Evolutionary conservation across 2,888 invertebrate species (phyloP).

Genomic region (Syritta pipiens): DNA sequence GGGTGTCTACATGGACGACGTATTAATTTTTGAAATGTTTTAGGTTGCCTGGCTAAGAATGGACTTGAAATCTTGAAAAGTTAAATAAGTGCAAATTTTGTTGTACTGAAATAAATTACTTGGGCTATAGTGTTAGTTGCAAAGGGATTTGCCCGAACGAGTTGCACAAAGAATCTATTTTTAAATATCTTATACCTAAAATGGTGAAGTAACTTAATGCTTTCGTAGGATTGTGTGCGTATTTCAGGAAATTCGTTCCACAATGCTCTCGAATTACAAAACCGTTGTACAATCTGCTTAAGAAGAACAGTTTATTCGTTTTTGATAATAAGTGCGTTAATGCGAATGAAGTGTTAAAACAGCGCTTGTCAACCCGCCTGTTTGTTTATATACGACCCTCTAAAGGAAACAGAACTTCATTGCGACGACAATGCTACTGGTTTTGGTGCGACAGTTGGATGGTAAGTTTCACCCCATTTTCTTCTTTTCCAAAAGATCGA

Average conservation of each 20-base stretch:
- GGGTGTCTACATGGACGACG: constrained; percentile 41
- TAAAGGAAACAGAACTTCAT: constrained; percentile 72
- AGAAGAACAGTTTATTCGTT: constrained; percentile 41
- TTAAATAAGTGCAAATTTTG: constrained; percentile 3
- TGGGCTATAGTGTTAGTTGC: constrained; percentile 26
- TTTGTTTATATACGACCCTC: constrained; percentile 72
- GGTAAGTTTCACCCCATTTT: constrained; percentile 71
- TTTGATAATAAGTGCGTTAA: constrained; percentile 33
- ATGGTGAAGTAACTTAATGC: constrained; percentile 26
- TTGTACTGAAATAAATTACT: constrained; percentile 10
- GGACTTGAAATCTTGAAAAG: background rate
- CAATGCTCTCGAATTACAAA: constrained; percentile 70
- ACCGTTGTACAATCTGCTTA: constrained; percentile 72
- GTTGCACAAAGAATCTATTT: constrained; percentile 9
- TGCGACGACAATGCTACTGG: constrained; percentile 72
- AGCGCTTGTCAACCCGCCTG: constrained; percentile 54
- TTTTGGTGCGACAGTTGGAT: constrained; percentile 70
- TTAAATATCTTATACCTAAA: constrained; percentile 24
- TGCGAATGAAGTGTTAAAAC: constrained; percentile 38
- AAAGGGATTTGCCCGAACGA: constrained; percentile 14
- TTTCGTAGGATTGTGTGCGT: constrained; percentile 56
- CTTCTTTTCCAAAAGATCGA: constrained; percentile 72
- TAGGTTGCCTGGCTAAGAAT: constrained; percentile 1
- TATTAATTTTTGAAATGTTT: constrained; percentile 36
- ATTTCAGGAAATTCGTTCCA: constrained; percentile 53